Evolutionary conservation across 2,113 vertebrate species (phyloP).

Genomic region (Charina bottae): DNA sequence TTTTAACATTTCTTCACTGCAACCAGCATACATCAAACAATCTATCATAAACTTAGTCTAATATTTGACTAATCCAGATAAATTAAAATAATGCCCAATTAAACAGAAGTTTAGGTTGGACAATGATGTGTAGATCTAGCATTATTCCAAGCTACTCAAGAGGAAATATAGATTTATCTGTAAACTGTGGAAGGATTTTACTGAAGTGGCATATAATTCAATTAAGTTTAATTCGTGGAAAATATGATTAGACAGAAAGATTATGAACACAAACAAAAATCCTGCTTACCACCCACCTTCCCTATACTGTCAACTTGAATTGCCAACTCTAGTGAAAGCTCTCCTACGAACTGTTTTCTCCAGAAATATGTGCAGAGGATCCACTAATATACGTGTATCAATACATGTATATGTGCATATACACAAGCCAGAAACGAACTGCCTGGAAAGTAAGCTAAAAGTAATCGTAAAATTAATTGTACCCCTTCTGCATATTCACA

Average conservation of each 20-base stretch:
- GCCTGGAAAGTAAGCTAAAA: neutral
- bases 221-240: neutral
- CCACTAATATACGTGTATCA: neutral
- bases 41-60: conserved; percentile 31
- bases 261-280: neutral
- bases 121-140: neutral
- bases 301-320: neutral
- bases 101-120: neutral
- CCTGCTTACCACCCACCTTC: too few relatives aligned
- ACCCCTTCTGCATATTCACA: too few relatives aligned
- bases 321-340: neutral
- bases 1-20: conserved; percentile 32
- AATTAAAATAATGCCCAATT: neutral
- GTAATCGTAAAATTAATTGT: neutral
- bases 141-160: neutral
- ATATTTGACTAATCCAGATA: neutral
- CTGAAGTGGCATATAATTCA: neutral
- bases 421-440: neutral
- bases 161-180: neutral
- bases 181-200: neutral
- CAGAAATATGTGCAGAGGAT: neutral
- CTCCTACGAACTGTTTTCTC: neutral
- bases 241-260: neutral
- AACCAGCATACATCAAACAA: conserved; percentile 11
- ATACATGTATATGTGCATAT: neutral